Evolutionary conservation across 2,113 vertebrate genomes (phyloP).

Genomic region (Leucoraja erinaceus): DNA sequence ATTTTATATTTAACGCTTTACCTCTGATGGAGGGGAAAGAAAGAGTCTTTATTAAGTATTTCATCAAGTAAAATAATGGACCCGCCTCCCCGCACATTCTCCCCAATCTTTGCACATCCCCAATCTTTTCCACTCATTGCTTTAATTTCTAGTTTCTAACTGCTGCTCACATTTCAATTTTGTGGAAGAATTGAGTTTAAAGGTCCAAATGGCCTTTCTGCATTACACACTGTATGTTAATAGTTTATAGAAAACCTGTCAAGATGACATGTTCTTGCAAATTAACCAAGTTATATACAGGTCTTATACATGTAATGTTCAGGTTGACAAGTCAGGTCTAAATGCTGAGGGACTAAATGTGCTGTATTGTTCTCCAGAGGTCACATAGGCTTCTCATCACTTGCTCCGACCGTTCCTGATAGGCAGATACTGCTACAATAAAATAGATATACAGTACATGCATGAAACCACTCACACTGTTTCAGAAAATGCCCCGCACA

Average conservation of each 20-base stretch:
- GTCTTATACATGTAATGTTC: neutral
- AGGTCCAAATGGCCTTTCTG: neutral
- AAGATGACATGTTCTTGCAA: neutral
- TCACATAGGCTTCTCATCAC: neutral
- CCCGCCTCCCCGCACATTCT: too few species aligned
- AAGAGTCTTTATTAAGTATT: neutral
- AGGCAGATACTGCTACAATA: neutral
- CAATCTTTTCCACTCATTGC: too few species aligned
- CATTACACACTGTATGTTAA: neutral
- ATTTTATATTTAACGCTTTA: neutral
- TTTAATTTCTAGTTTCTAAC: too few species aligned
- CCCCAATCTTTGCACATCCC: too few species aligned
- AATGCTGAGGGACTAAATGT: neutral
- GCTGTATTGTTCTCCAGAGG: neutral
- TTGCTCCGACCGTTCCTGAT: neutral
- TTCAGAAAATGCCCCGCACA: too few species aligned
- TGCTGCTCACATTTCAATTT: neutral
- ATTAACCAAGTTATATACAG: neutral
- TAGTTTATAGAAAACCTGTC: too few species aligned
- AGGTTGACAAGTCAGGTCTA: neutral
- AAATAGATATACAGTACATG: too few species aligned
- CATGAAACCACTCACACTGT: too few species aligned
- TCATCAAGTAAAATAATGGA: neutral
- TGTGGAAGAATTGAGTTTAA: neutral
- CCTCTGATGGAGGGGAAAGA: neutral